Evolutionary conservation across 2,888 invertebrate genomes (phyloP).

Genomic region (Miltochrista miniata): DNA sequence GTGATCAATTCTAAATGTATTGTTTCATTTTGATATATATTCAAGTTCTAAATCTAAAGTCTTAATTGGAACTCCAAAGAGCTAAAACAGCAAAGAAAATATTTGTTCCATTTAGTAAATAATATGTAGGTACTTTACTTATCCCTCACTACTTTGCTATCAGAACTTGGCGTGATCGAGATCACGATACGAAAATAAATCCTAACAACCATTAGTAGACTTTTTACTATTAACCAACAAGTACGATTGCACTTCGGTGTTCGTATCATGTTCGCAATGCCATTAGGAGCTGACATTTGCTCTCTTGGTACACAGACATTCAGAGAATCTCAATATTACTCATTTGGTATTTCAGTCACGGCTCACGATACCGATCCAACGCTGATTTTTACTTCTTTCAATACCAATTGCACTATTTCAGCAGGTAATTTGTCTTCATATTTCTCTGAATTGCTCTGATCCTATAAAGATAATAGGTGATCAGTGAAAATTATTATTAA

Average conservation of each 20-base stretch:
- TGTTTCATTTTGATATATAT: no score
- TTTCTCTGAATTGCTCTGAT: conserved; percentile 41
- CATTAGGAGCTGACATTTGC: conserved; percentile 79
- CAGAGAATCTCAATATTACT: conserved; percentile 80
- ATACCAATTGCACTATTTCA: conserved; percentile 78
- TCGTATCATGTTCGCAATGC: conserved; percentile 72
- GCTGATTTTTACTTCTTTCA: conserved; percentile 82
- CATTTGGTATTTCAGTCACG: conserved; percentile 81
- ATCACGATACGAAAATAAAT: conserved; percentile 35
- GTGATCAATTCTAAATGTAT: no score
- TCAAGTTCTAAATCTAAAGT: no score
- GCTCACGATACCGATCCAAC: conserved; percentile 61
- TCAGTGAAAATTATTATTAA: no score
- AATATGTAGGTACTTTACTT: no score
- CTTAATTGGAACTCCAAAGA: no score
- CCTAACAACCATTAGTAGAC: conserved; percentile 36
- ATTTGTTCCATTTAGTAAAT: no score
- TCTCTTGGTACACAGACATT: conserved; percentile 66
- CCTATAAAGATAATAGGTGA: conserved; percentile 13
- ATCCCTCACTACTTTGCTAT: conserved; percentile 6
- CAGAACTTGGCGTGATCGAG: conserved; percentile 22
- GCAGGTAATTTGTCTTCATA: conserved; percentile 74
- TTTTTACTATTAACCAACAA: conserved; percentile 60
- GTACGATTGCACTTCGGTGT: conserved; percentile 64
- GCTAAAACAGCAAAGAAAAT: no score